Evolutionary conservation across 1,140 invertebrate genomes (phyloP).

Genomic region (Notospermus geniculatus): DNA sequence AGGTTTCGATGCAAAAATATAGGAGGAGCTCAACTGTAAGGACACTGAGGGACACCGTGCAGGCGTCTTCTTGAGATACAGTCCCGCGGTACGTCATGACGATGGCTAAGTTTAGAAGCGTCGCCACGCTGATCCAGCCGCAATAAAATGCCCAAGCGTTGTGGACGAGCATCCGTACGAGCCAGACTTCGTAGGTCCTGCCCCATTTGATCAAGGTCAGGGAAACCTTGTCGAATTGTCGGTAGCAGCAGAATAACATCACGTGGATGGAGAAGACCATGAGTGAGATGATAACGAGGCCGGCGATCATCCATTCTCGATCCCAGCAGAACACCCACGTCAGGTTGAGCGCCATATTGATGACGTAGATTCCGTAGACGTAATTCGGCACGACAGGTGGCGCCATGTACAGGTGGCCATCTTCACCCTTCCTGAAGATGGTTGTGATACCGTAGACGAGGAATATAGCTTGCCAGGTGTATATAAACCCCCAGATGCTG

Average conservation of each 20-base stretch:
- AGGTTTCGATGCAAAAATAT: conserved; percentile 25
- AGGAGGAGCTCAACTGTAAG: conserved; percentile 13
- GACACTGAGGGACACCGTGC: conserved; percentile 21
- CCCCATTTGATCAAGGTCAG: conserved; percentile 2
- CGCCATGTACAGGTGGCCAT: conserved; percentile 10
- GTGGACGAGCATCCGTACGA: conserved; percentile 31
- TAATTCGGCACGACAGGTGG: conserved; percentile 12
- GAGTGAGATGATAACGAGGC: conserved; percentile 12
- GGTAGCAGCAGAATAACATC: conserved; percentile 17
- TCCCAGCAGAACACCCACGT: conserved; percentile 44
- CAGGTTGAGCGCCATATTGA: conserved; percentile 24
- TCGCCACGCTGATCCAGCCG: conserved; percentile 32
- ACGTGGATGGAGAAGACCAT: conserved; percentile 15
- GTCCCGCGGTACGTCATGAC: conserved; percentile 23
- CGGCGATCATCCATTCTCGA: conserved; percentile 17
- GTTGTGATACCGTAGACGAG: conserved; percentile 22
- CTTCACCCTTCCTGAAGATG: conserved; percentile 15
- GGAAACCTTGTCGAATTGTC: conserved; percentile 9
- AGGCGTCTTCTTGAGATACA: conserved; percentile 8
- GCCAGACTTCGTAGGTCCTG: conserved; percentile 22
- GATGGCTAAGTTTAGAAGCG: conserved; percentile 32
- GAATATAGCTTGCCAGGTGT: conserved; percentile 25
- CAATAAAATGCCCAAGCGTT: conserved; percentile 40
- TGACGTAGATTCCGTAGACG: conserved; percentile 19
- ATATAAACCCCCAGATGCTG: conserved; percentile 27